Evolutionary conservation across 2,888 invertebrate genomes (phyloP).

Genomic region (Xestia c-nigrum): DNA sequence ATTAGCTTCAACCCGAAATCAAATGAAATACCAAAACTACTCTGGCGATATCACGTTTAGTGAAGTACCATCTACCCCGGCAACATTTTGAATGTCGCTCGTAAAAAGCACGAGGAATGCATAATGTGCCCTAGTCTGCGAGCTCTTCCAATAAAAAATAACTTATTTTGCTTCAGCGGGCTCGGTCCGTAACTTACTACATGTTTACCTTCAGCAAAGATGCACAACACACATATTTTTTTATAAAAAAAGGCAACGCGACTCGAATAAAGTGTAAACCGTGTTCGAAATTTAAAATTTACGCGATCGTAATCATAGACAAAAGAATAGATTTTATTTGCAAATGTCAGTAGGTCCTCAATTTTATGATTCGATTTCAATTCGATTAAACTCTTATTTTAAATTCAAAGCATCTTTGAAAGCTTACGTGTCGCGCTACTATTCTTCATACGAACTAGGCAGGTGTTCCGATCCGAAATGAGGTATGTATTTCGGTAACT

Average conservation of each 20-base stretch:
- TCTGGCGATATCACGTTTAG: constrained; percentile 14
- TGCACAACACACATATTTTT: constrained; percentile 31
- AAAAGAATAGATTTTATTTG: constrained; percentile 58
- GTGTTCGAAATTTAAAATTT: constrained; percentile 63
- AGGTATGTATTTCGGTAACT: constrained; percentile 62
- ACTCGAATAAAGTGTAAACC: constrained; percentile 31
- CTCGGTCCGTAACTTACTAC: constrained; percentile 21
- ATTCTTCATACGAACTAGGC: constrained; percentile 63
- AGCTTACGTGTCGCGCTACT: constrained; percentile 60
- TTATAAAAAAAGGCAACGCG: constrained; percentile 21
- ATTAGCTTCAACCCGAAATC: constrained; percentile 5
- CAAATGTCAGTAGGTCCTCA: constrained; percentile 36
- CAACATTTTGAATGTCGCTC: constrained; percentile 63
- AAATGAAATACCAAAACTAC: constrained; percentile 15
- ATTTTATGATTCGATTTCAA: constrained; percentile 58
- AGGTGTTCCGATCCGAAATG: constrained; percentile 61
- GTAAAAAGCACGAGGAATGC: constrained; percentile 64
- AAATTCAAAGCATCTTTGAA: constrained; percentile 67
- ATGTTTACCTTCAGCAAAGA: constrained; percentile 38
- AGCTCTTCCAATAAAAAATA: constrained; percentile 64
- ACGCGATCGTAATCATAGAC: constrained; percentile 50
- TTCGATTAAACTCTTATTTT: constrained; percentile 56
- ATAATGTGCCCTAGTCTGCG: constrained; percentile 55
- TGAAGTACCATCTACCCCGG: constrained; percentile 43
- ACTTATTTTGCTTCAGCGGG: constrained; percentile 64